phyloP scores from a whole-genome alignment of 2,113 vertebrate species.

The Lepus americanus region DNA sequence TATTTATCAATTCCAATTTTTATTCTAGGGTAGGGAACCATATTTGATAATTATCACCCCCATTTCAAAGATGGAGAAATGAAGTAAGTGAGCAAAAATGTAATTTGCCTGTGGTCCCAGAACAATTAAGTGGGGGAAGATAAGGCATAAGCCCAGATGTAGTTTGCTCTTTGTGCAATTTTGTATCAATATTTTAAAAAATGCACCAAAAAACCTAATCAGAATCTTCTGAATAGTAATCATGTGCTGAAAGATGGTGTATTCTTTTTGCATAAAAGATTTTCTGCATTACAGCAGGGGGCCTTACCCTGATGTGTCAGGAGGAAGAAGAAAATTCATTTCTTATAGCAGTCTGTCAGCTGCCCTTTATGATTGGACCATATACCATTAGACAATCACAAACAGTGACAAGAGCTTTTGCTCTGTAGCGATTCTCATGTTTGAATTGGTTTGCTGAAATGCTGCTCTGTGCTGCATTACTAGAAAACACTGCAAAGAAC shows the following conservation, averaged over 20 bases:
- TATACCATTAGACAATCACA: conserved; percentile 86
- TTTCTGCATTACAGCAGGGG: conserved; percentile 90
- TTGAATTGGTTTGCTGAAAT: conserved; percentile 86
- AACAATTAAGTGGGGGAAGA: neutral
- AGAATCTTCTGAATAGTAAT: conserved; percentile 86
- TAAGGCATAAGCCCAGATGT: neutral
- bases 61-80: conserved; percentile 75
- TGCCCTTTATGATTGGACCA: conserved; percentile 88
- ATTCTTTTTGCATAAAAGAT: conserved; percentile 91
- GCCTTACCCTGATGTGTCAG: conserved; percentile 87
- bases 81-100: conserved; percentile 45
- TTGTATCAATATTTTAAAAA: conserved; percentile 75
- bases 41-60: conserved; percentile 55
- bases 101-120: neutral
- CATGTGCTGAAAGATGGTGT: conserved; percentile 85
- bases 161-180: conserved; percentile 82
- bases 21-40: neutral
- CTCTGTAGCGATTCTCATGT: conserved; percentile 85
- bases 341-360: conserved; percentile 88
- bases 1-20: conserved; percentile 12
- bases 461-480: conserved; percentile 72
- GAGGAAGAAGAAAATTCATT: conserved; percentile 89
- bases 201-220: conserved; percentile 76
- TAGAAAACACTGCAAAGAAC: conserved; percentile 74
- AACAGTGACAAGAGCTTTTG: conserved; percentile 87